A percentile compares a stretch with the other conserved stretches of the same genome.
These are phyloP conservation scores for Egretta garzetta DNA, from an alignment of 2,113 vertebrate genomes.

Conservation along the genomic window DNA sequence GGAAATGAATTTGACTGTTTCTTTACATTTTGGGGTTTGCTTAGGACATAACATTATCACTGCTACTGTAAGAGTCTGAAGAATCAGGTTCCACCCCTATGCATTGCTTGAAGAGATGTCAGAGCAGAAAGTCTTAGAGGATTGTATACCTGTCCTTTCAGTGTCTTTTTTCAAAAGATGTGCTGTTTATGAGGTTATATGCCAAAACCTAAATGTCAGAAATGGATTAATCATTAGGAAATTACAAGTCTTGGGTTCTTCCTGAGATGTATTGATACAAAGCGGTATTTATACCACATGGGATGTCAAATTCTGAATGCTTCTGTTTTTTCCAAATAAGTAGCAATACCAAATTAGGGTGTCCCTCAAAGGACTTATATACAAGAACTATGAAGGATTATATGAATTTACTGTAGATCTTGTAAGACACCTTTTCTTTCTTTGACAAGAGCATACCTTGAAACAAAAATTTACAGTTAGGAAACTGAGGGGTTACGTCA, in stretches of 20 bases:
- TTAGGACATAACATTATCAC: background rate
- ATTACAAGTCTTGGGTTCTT: background rate
- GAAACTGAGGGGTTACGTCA: background rate
- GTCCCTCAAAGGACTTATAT: background rate
- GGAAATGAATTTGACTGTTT: background rate
- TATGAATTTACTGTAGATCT: background rate
- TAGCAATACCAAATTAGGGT: background rate
- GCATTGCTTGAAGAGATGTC: background rate
- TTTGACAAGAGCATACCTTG: background rate
- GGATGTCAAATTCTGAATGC: background rate
- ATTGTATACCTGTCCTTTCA: background rate
- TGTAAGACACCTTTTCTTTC: background rate
- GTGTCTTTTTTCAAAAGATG: background rate
- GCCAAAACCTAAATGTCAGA: background rate
- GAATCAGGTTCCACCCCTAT: background rate
- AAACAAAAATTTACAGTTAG: background rate
- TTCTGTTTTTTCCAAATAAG: background rate
- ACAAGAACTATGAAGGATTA: too few relatives aligned
- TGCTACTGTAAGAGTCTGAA: background rate
- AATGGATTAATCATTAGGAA: background rate
- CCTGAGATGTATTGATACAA: background rate
- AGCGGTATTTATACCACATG: background rate
- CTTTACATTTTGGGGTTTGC: background rate
- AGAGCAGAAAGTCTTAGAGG: background rate
- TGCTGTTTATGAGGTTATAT: background rate